Percentiles rank a stretch among this genome's conserved stretches.
These are phyloP conservation scores for Pygocentrus nattereri DNA, from an alignment of 2,797 vertebrate species.

Conservation along the genomic window DNA sequence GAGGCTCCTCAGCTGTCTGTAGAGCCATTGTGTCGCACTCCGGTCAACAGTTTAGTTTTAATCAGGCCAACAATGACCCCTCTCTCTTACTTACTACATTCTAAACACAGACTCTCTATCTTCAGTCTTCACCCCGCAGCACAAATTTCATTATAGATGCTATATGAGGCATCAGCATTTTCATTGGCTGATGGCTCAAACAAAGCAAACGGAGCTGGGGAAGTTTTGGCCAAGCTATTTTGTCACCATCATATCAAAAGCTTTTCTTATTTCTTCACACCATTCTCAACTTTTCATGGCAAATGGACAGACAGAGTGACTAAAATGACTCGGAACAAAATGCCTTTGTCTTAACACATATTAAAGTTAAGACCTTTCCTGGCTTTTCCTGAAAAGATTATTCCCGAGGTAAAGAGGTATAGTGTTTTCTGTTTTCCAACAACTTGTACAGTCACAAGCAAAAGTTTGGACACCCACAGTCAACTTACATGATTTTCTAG, in stretches of 20 bases:
- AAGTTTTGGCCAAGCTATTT: not conserved
- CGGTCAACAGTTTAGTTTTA: slow-evolving; percentile 61
- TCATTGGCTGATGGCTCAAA: not conserved
- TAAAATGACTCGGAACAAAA: no score
- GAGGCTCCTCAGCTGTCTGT: slow-evolving; percentile 60
- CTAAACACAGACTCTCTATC: slow-evolving; percentile 26
- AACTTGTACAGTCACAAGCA: no score
- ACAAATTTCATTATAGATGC: not conserved
- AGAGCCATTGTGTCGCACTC: slow-evolving; percentile 59
- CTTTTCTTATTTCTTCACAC: not conserved
- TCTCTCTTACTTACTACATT: slow-evolving; percentile 42
- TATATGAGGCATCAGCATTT: not conserved
- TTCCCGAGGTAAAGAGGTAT: no score
- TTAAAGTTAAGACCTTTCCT: no score
- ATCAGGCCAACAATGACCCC: slow-evolving; percentile 49
- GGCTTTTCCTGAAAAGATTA: no score
- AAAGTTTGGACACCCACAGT: no score
- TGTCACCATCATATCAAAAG: no score
- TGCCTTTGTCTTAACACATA: no score
- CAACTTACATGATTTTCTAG: no score
- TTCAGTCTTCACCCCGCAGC: no score
- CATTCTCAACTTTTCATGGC: not conserved
- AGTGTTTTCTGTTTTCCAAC: no score
- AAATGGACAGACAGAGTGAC: not conserved
- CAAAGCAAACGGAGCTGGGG: not conserved